phyloP scores from a whole-genome alignment of 64 coral and sea anemone species.

The Actinia tenebrosa region DNA sequence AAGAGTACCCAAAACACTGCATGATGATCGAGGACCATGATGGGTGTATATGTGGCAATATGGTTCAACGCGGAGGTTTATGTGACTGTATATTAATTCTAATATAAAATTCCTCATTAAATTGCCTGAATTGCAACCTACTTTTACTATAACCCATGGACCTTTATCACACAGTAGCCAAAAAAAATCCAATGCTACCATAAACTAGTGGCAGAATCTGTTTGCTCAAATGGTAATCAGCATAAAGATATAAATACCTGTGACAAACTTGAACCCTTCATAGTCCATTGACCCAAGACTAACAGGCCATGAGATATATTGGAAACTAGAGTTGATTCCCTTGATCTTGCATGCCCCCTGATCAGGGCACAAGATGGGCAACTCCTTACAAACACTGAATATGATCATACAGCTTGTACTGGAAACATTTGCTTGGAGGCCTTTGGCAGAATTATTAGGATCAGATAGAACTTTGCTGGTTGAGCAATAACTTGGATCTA shows the following conservation, averaged over 20 bases:
- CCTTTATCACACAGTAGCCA: no score
- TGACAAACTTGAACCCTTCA: neutral
- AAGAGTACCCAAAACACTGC: no score
- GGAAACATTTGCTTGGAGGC: neutral
- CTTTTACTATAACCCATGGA: no score
- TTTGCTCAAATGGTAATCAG: no score
- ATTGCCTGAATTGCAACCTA: no score
- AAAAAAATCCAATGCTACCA: no score
- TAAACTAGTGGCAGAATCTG: no score
- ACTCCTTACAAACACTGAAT: neutral
- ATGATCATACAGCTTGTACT: neutral
- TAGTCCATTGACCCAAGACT: neutral
- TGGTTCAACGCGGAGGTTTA: no score
- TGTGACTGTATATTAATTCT: no score
- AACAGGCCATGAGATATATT: neutral
- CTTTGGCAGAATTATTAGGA: neutral
- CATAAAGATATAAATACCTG: neutral
- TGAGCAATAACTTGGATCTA: neutral
- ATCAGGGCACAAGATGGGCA: neutral
- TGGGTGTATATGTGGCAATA: no score
- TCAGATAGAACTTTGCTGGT: neutral
- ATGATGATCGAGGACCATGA: no score
- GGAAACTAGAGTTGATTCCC: neutral
- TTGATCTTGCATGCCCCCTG: neutral
- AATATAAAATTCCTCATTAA: no score